Percentiles rank a stretch among this genome's conserved stretches.
These are phyloP conservation scores for Lasius fuliginosus DNA, from an alignment of 2,888 invertebrate species.

Conservation along the genomic window DNA sequence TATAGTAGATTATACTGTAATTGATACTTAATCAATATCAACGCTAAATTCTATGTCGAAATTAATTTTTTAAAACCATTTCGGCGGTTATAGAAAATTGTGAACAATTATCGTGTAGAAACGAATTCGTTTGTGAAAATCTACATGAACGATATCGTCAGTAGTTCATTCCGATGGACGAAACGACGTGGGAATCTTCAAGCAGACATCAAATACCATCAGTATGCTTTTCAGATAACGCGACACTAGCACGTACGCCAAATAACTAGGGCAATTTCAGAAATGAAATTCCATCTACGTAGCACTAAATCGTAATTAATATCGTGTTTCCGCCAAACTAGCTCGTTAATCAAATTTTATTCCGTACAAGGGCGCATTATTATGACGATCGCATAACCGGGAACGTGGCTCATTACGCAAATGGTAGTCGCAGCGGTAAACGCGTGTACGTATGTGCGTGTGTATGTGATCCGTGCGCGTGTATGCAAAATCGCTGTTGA, in stretches of 20 bases:
- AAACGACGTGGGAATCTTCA: slow-evolving; percentile 7
- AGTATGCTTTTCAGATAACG: slow-evolving; percentile 40
- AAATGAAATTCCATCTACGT: slow-evolving; percentile 61
- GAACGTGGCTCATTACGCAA: slow-evolving; percentile 54
- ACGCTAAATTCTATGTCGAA: background rate
- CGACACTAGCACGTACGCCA: slow-evolving; percentile 16
- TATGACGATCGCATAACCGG: slow-evolving; percentile 54
- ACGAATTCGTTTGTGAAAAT: background rate
- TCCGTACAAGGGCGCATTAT: slow-evolving; percentile 44
- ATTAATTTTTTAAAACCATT: background rate
- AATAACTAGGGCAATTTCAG: slow-evolving; percentile 51
- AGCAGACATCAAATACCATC: slow-evolving; percentile 24
- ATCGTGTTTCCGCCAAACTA: slow-evolving; percentile 50
- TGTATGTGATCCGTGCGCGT: background rate
- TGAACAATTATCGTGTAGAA: background rate
- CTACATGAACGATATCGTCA: background rate
- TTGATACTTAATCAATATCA: background rate
- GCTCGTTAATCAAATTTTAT: slow-evolving; percentile 62
- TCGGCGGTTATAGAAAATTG: background rate
- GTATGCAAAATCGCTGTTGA: slow-evolving; percentile 24
- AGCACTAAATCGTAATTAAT: slow-evolving; percentile 65
- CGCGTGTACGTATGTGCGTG: background rate
- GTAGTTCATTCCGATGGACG: background rate
- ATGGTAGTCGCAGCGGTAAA: slow-evolving; percentile 5
- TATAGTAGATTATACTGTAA: background rate